Evolutionary conservation across 1,140 invertebrate genomes (phyloP).

Genomic region (Drosophila gunungcola): DNA sequence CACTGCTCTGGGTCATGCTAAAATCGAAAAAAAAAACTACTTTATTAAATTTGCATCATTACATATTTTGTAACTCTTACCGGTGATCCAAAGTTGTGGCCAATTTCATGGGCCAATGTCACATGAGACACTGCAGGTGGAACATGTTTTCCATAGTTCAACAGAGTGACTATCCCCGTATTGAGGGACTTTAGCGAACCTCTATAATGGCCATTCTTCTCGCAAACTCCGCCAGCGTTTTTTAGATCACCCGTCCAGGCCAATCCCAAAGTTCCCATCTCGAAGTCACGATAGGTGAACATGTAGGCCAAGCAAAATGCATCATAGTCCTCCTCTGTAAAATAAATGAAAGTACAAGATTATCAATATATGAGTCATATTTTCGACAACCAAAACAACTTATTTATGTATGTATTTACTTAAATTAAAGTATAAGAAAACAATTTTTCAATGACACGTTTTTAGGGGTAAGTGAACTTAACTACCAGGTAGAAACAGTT

Average conservation of each 20-base stretch:
- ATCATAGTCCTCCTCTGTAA: constrained; percentile 97
- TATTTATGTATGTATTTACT: not conserved
- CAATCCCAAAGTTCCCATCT: constrained; percentile 98
- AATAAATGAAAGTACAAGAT: constrained; percentile 22
- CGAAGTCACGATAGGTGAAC: constrained; percentile 99
- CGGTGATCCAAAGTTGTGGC: constrained; percentile 99
- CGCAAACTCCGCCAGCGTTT: constrained; percentile 97
- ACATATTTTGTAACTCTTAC: constrained; percentile 85
- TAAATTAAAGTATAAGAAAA: not conserved
- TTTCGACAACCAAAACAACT: too few species aligned
- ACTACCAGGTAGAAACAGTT: not conserved
- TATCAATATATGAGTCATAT: too few species aligned
- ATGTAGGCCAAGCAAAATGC: constrained; percentile 99
- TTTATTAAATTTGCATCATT: not conserved
- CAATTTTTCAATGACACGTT: not conserved
- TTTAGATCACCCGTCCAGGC: constrained; percentile 98
- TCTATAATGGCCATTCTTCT: constrained; percentile 98
- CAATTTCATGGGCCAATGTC: constrained; percentile 99
- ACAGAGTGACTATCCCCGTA: constrained; percentile 98
- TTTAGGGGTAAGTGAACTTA: not conserved
- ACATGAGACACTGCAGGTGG: constrained; percentile 99
- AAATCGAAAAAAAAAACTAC: constrained; percentile 52
- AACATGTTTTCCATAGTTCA: constrained; percentile 99
- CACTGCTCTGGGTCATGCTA: constrained; percentile 98
- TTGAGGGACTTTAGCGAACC: constrained; percentile 98